phyloP scores from a whole-genome alignment of 2,113 vertebrate species.

The Dicaeum eximium region DNA sequence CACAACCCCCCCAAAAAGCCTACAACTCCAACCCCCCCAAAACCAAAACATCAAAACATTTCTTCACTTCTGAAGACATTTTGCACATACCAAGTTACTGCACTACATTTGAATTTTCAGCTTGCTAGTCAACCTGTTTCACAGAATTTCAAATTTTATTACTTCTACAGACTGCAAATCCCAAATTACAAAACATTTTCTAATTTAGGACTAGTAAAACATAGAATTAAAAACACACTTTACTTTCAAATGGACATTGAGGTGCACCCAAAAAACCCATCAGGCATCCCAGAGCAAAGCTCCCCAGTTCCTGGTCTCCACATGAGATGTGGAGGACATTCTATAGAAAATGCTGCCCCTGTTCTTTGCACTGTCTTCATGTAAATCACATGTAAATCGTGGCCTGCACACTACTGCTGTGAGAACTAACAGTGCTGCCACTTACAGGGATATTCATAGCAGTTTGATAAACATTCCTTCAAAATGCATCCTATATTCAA shows the following conservation, averaged over 20 bases:
- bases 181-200: not conserved
- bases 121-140: not conserved
- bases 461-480: constrained; percentile 32
- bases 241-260: not conserved
- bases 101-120: not conserved
- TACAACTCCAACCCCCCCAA: not conserved
- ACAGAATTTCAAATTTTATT: not conserved
- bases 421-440: constrained; percentile 8
- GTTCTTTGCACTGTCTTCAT: not conserved
- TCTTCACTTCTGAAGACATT: not conserved
- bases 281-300: not conserved
- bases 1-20: not conserved
- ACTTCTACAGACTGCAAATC: not conserved
- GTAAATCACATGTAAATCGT: not conserved
- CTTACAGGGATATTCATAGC: not conserved
- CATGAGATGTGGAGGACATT: not conserved
- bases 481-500: constrained; percentile 15
- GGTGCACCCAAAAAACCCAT: not conserved
- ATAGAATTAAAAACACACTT: not conserved
- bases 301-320: not conserved
- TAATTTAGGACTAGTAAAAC: not conserved
- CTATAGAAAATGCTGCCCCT: not conserved
- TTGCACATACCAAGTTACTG: not conserved
- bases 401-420: not conserved
- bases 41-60: not conserved